These are phyloP conservation scores for Eulemur rubriventer DNA, from an alignment of 2,797 vertebrate genomes.

Conservation along the genomic window DNA sequence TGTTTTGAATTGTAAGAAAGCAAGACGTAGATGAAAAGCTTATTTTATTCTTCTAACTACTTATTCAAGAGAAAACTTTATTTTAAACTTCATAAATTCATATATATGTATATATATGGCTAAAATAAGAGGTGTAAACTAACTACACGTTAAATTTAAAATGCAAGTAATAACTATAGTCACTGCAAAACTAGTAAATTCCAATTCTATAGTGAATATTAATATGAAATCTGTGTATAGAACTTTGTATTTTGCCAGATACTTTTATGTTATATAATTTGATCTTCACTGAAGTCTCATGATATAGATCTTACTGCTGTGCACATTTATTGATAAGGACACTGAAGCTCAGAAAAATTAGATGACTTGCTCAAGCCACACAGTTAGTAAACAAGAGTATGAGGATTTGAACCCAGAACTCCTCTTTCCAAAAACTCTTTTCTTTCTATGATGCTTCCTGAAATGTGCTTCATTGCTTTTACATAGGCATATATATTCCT, in stretches of 20 bases:
- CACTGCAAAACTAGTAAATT: not conserved
- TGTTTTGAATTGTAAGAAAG: not conserved
- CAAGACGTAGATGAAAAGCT: not conserved
- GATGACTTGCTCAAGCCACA: not conserved
- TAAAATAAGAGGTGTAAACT: not conserved
- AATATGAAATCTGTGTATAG: not conserved
- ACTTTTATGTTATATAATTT: not conserved
- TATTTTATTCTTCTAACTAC: not conserved
- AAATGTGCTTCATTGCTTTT: not conserved
- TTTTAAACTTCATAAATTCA: conserved; percentile 27
- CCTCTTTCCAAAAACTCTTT: not conserved
- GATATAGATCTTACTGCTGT: not conserved
- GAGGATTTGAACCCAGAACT: not conserved
- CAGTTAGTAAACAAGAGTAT: not conserved
- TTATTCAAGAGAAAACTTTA: not conserved
- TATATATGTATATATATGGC: not conserved
- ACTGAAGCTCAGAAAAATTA: conserved; percentile 20
- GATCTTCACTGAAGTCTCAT: not conserved
- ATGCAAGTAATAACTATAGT: not conserved
- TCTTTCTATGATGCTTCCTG: not conserved
- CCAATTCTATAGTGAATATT: not conserved
- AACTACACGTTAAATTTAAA: conserved; percentile 20
- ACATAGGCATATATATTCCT: not conserved
- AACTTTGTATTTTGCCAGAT: not conserved
- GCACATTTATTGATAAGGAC: not conserved